phyloP scores from a whole-genome alignment of 2,888 invertebrate species.

The Drosophila heteroneura region DNA sequence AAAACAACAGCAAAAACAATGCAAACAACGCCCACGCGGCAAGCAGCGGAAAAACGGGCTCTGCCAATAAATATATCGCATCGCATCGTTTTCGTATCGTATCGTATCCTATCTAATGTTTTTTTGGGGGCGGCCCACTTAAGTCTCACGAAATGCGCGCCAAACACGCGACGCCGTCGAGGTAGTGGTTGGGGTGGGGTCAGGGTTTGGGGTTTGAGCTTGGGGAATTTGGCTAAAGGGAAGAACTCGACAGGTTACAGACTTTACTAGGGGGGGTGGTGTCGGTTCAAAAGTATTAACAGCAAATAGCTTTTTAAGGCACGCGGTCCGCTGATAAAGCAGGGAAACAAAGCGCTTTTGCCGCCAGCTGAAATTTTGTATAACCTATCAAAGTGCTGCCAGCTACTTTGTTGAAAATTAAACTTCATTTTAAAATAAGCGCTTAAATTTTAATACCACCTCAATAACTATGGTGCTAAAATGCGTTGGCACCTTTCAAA shows the following conservation, averaged over 20 bases:
- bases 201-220: background rate
- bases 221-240: slow-evolving; percentile 8
- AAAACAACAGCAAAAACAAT: slow-evolving; percentile 36
- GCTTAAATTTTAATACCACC: background rate
- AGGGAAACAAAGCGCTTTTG: background rate
- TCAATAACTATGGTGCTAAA: background rate
- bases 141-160: slow-evolving; percentile 68
- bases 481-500: background rate
- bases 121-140: slow-evolving; percentile 72
- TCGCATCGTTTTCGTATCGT: slow-evolving; percentile 23
- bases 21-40: slow-evolving; percentile 45
- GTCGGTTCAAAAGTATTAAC: slow-evolving; percentile 48
- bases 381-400: slow-evolving; percentile 24
- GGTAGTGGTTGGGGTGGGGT: background rate
- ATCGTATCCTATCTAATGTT: slow-evolving; percentile 34
- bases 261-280: background rate
- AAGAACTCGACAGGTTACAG: slow-evolving; percentile 41
- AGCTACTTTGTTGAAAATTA: slow-evolving; percentile 2
- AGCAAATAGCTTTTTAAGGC: slow-evolving; percentile 35
- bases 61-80: slow-evolving; percentile 70
- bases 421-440: background rate
- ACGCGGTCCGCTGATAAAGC: background rate
- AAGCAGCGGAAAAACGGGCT: slow-evolving; percentile 27
- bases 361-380: slow-evolving; percentile 27
- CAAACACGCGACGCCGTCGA: slow-evolving; percentile 66